A percentile compares a stretch with the other conserved stretches of the same genome.
These are phyloP conservation scores for Tuta absoluta DNA, from an alignment of 2,888 invertebrate species.

Conservation along the genomic window DNA sequence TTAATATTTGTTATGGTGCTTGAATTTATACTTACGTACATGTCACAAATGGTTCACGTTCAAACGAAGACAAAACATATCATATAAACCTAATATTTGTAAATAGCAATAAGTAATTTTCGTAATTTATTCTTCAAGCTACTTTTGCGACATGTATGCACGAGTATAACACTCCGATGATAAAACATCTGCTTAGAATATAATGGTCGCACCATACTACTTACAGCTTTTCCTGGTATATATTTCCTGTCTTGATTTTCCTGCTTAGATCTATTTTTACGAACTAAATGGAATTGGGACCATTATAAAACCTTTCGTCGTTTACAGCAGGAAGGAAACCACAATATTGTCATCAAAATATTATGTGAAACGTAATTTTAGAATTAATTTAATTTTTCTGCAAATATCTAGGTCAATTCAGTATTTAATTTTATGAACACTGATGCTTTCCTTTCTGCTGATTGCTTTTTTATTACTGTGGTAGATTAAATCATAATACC, in stretches of 20 bases:
- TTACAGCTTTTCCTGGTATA: neutral
- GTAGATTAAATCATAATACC: neutral
- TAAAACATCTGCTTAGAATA: conserved; percentile 8
- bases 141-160: conserved; percentile 1
- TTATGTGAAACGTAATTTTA: neutral
- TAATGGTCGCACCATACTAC: conserved; percentile 21
- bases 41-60: neutral
- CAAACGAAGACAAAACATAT: too few relatives aligned
- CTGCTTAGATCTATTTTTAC: neutral
- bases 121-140: too few relatives aligned
- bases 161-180: neutral
- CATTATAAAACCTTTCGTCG: neutral
- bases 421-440: too few relatives aligned
- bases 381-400: neutral
- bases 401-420: too few relatives aligned
- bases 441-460: too few relatives aligned
- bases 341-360: neutral
- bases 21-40: neutral
- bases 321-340: neutral
- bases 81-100: neutral
- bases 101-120: too few relatives aligned
- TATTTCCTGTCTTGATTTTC: neutral
- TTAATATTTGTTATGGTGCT: neutral
- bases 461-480: too few relatives aligned
- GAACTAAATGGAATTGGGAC: neutral